Base-by-base conservation (phyloP, 30 jellyfish, hydroid and myxozoan genomes). In the Hydra vulgaris region DNA sequence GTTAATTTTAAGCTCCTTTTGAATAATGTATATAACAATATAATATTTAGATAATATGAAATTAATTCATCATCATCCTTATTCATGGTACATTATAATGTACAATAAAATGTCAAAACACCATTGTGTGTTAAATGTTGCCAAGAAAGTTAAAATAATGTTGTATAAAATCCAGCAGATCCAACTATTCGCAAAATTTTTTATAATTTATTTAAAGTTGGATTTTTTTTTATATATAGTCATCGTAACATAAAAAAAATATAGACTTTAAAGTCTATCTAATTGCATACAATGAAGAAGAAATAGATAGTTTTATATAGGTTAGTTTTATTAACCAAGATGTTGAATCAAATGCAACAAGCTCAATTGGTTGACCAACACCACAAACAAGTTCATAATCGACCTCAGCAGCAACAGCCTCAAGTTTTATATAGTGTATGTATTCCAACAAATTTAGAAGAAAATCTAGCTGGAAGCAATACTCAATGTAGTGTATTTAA, bases 361-460 rank as follows among this genome's bases (percentile, higher is more conserved):
- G 61, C 61, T 3, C 61, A 40, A 40, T 12, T 40, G 61, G 61
- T 40, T 40, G 61, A 40, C 61, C 61, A 40, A 12, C 61, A 40
- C 61, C 61, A 40, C 61, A 40, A 40, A 40, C 61, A 40, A 40
- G 61, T 40, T 40, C 61, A 40, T 40, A 40, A 40, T 40, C 61
- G 61, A 3, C 61, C 61, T 12, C 61, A 40, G 61, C 85, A 78
- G 3, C 85, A 78, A 18, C 84, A 76, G 24, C 79, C 53, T 52
- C 82, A 74, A 24, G 70, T 68, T 16, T 1, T 77, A 4, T 78
- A 78, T 61, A 27, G 79, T 3, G 85, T 77, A 1, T 76, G 79
- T 53, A 61, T 78, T 52, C 85, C 85, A 3, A 23, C 69, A 15
- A 21, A 15, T 56, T 61, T 61, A n/a, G 54, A 54, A 21, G 56